Conservation (phyloP, 1,140 invertebrate species). For the Papilio aristodemus region DNA sequence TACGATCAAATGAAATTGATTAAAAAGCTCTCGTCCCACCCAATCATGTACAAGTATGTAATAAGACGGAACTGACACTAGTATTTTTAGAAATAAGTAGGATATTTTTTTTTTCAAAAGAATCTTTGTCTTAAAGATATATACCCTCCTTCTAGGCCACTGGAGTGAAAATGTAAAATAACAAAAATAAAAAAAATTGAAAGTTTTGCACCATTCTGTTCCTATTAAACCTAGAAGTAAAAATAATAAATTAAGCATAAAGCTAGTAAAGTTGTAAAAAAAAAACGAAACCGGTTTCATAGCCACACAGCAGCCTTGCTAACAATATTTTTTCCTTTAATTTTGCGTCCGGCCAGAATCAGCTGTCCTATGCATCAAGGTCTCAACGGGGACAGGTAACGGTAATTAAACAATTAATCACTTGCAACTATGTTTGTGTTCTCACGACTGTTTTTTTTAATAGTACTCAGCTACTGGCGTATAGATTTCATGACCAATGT, state of each 20-base stretch:
- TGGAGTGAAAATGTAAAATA: too few species aligned
- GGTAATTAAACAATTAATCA: background rate
- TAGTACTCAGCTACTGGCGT: too few species aligned
- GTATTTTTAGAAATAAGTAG: too few species aligned
- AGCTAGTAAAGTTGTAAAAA: background rate
- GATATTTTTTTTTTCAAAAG: too few species aligned
- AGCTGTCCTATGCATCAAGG: conserved; percentile 3
- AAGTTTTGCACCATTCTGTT: background rate
- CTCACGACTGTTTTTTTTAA: too few species aligned
- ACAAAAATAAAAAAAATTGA: background rate
- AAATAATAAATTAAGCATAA: background rate
- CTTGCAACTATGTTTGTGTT: background rate
- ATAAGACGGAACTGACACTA: too few species aligned
- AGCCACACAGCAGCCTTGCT: background rate
- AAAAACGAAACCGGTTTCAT: background rate
- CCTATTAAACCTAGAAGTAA: background rate
- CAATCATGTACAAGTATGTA: background rate
- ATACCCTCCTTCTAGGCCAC: too few species aligned
- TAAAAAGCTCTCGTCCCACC: background rate
- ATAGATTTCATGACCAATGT: too few species aligned
- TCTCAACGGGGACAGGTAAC: conserved; percentile 4
- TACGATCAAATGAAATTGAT: background rate
- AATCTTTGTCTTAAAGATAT: too few species aligned
- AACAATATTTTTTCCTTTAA: conserved; percentile 5
- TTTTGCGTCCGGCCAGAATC: conserved; percentile 7